Conservation (phyloP, 1,140 invertebrate species). For the Bombus huntii region DNA sequence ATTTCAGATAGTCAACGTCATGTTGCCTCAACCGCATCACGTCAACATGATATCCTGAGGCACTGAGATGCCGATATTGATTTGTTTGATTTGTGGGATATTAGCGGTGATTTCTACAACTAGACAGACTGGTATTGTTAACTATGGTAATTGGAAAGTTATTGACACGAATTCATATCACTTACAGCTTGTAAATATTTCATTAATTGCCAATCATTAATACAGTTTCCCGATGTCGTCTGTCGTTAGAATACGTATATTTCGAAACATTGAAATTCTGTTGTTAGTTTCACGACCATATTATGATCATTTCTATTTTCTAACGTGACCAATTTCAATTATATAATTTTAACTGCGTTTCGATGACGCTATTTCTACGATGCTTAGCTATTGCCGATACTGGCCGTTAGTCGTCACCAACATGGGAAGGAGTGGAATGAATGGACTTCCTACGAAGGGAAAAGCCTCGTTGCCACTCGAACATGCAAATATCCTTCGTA, state of each 20-base stretch:
- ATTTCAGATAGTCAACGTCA: conserved; percentile 31
- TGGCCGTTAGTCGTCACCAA: no score
- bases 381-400: no score
- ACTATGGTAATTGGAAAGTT: background rate
- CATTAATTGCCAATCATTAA: background rate
- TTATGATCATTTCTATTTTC: background rate
- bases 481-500: no score
- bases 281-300: background rate
- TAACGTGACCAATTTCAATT: background rate
- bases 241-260: background rate
- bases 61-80: background rate
- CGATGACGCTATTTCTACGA: no score
- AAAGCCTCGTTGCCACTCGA: no score
- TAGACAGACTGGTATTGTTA: background rate
- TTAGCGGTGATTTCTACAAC: conserved; percentile 10
- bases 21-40: conserved; percentile 12
- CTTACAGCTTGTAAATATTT: background rate
- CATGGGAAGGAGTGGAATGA: no score
- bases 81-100: conserved; percentile 27
- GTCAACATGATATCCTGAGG: conserved; percentile 26
- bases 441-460: no score
- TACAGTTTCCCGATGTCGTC: background rate
- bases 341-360: no score
- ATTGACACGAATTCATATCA: background rate
- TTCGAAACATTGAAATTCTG: background rate